Base-by-base conservation (phyloP, 2,888 invertebrate species). In the Pammene aurita region DNA sequence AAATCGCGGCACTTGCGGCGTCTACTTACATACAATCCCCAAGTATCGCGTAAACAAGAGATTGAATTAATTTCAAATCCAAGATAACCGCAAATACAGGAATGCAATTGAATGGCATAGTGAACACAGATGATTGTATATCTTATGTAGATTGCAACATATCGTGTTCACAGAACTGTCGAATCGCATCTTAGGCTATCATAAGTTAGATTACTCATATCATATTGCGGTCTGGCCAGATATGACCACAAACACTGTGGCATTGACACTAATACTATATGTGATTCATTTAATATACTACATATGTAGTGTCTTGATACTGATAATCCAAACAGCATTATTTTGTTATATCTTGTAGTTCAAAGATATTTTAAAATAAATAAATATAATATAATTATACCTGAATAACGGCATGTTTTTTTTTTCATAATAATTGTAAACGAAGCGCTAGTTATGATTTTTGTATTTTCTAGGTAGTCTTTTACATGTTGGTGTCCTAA, bases 191-290 rank as follows among this genome's bases (percentile, higher is more conserved):
- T 76, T 72, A 71, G 72, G 71, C 70, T 70, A 71, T 71, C 73
- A 71, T 73, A 69, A 72, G 26, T 68, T 54, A 73, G 73, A 77
- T 74, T 76, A 79, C 78, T 75, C 78, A 80, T 85, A 87, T 89
- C 87, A 80, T 71, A 80, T 89, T 86, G 83, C 87, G 74, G 82
- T 85, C 82, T 79, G 79, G 82, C 78, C 79, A 76, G 80, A 26
- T 80, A 77, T 78, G 85, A 89, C 90, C 89, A 83, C 89, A 88
- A 83, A 84, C 81, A 80, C 77, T 81, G 76, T 84, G 87, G 86
- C 90, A 90, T 84, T 90, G 90, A 89, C 90, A 90, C 86, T 80
- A 89, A 87, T 89, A 83, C 77, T 66, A 75, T 74, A 79, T 66
- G 58, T 70, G 62, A 68, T 66, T 62, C 71, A 72, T 71, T 69